Percentiles rank a stretch among this genome's conserved stretches.
phyloP scores from a whole-genome alignment of 37 sponge, comb jelly and placozoan species.

The Beroe ovata region DNA sequence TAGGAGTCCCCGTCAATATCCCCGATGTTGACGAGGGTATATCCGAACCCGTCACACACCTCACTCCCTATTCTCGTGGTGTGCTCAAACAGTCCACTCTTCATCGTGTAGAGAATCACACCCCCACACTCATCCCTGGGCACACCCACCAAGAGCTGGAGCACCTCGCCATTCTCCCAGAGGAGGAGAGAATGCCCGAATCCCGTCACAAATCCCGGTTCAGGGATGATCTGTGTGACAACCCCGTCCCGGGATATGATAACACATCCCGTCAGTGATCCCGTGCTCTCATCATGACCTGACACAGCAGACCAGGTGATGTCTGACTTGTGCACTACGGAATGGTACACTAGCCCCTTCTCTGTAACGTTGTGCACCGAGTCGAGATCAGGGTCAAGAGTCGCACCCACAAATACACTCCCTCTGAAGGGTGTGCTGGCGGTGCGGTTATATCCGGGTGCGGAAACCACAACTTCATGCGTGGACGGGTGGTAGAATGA shows the following conservation, averaged over 20 bases:
- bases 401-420: neutral
- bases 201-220: neutral
- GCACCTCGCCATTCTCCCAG: neutral
- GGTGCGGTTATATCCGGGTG: neutral
- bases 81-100: too few relatives aligned
- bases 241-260: neutral
- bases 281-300: neutral
- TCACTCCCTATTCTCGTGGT: neutral
- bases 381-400: neutral
- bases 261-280: neutral
- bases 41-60: constrained; percentile 15
- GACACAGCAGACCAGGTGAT: constrained; percentile 3
- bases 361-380: neutral
- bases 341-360: constrained; percentile 27
- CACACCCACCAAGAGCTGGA: constrained; percentile 8
- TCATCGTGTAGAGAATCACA: neutral
- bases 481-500: neutral
- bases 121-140: constrained; percentile 30
- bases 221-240: neutral
- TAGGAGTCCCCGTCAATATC: constrained; percentile 20
- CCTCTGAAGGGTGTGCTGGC: neutral
- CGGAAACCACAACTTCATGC: neutral
- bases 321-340: neutral
- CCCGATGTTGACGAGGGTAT: neutral
- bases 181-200: neutral